Evolutionary conservation across 2,888 invertebrate species (phyloP).

Genomic region (Hipparchia semele): DNA sequence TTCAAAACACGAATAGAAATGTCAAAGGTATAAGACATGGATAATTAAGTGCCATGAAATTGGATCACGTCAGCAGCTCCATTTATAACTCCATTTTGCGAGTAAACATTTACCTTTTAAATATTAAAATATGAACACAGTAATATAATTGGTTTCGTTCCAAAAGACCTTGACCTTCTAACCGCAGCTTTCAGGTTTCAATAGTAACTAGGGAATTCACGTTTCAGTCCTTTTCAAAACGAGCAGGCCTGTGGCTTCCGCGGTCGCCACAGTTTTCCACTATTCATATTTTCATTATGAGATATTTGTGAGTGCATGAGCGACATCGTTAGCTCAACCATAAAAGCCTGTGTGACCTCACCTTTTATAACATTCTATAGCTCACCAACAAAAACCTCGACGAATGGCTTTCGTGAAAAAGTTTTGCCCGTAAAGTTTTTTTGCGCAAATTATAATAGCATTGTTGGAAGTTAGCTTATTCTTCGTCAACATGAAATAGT

Average conservation of each 20-base stretch:
- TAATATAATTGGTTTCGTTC: slow-evolving; percentile 22
- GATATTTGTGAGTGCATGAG: slow-evolving; percentile 27
- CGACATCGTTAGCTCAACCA: slow-evolving; percentile 31
- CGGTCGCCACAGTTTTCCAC: slow-evolving; percentile 27
- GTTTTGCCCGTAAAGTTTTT: slow-evolving; percentile 16
- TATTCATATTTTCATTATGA: slow-evolving; percentile 28
- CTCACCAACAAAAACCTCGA: slow-evolving; percentile 21
- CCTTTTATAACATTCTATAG: slow-evolving; percentile 29
- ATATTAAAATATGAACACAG: slow-evolving; percentile 15
- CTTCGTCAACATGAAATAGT: slow-evolving; percentile 8
- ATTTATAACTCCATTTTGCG: slow-evolving; percentile 16
- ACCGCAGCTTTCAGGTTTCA: slow-evolving; percentile 25
- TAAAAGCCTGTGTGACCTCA: slow-evolving; percentile 32
- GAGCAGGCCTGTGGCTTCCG: slow-evolving; percentile 12
- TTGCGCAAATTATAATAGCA: slow-evolving; percentile 6
- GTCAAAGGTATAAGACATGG: not conserved
- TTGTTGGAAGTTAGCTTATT: not conserved
- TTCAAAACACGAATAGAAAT: not conserved
- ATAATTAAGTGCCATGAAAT: slow-evolving; percentile 18
- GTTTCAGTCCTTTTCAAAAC: slow-evolving; percentile 29
- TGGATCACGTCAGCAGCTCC: slow-evolving; percentile 11
- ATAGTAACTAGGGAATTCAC: slow-evolving; percentile 24
- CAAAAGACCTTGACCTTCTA: slow-evolving; percentile 31
- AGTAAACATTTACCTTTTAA: slow-evolving; percentile 19
- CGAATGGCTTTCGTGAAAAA: slow-evolving; percentile 24